These are phyloP conservation scores for Chrysochloris asiatica DNA, from an alignment of 2,113 vertebrate species.

Conservation along the genomic window DNA sequence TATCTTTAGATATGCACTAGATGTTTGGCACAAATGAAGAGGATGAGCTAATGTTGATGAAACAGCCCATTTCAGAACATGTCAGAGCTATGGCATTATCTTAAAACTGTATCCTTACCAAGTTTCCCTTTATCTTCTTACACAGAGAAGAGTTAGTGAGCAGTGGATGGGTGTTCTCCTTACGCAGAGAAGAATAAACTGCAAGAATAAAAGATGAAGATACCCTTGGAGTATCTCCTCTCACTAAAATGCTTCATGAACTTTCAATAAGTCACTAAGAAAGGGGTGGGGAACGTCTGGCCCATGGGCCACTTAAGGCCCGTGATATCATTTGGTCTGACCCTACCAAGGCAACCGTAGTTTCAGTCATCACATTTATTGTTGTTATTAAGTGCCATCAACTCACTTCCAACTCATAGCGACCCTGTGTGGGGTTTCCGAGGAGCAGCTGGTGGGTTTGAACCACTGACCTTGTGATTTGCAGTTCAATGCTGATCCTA, in stretches of 20 bases:
- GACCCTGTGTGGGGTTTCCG: no score
- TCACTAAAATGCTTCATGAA: slow-evolving; percentile 34
- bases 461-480: no score
- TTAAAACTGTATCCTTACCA: slow-evolving; percentile 33
- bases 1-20: background rate
- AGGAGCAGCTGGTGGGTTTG: no score
- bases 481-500: no score
- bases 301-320: no score
- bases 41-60: background rate
- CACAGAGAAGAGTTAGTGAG: background rate
- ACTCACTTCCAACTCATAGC: no score
- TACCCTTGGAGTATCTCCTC: slow-evolving; percentile 19
- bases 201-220: background rate
- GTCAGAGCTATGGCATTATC: background rate
- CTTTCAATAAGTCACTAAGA: slow-evolving; percentile 26
- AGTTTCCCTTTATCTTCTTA: slow-evolving; percentile 9
- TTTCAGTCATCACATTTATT: no score
- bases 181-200: slow-evolving; percentile 1
- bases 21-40: background rate
- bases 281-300: no score
- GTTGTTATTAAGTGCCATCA: no score
- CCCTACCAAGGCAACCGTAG: no score
- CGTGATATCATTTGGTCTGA: no score
- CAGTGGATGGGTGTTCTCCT: background rate
- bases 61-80: background rate